These are phyloP conservation scores for Polydesmus complanatus DNA, from an alignment of 2,888 invertebrate genomes.

Conservation along the genomic window DNA sequence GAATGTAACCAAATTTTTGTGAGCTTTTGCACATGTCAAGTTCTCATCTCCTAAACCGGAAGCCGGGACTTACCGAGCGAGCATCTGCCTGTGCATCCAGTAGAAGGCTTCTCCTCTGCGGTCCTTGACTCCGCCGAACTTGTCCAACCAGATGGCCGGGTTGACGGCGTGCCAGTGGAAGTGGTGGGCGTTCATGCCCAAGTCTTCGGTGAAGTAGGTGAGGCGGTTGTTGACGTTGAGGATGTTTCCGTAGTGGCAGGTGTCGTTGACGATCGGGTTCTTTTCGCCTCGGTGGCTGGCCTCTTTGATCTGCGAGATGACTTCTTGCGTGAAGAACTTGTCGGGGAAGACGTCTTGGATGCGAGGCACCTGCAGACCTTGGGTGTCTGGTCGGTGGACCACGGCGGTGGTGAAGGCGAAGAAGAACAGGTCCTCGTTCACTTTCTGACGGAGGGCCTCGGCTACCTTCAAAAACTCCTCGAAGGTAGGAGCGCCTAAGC, in stretches of 20 bases:
- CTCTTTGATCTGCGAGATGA: constrained; percentile 53
- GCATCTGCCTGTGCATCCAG: constrained; percentile 10
- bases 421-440: constrained; percentile 67
- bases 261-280: neutral
- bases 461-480: neutral
- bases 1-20: neutral
- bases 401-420: constrained; percentile 63
- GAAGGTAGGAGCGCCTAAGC: neutral
- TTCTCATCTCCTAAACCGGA: neutral
- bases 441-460: constrained; percentile 49
- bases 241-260: constrained; percentile 41
- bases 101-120: constrained; percentile 9
- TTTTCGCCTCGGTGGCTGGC: constrained; percentile 39
- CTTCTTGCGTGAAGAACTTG: constrained; percentile 52
- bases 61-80: neutral
- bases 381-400: constrained; percentile 56
- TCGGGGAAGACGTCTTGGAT: constrained; percentile 65
- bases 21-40: neutral
- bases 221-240: constrained; percentile 50
- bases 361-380: constrained; percentile 52
- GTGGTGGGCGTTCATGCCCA: constrained; percentile 27
- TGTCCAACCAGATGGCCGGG: constrained; percentile 5
- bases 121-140: neutral
- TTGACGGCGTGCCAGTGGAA: constrained; percentile 9
- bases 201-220: constrained; percentile 72